These are phyloP conservation scores for Laticauda colubrina DNA, from an alignment of 2,113 vertebrate genomes.

Conservation along the genomic window DNA sequence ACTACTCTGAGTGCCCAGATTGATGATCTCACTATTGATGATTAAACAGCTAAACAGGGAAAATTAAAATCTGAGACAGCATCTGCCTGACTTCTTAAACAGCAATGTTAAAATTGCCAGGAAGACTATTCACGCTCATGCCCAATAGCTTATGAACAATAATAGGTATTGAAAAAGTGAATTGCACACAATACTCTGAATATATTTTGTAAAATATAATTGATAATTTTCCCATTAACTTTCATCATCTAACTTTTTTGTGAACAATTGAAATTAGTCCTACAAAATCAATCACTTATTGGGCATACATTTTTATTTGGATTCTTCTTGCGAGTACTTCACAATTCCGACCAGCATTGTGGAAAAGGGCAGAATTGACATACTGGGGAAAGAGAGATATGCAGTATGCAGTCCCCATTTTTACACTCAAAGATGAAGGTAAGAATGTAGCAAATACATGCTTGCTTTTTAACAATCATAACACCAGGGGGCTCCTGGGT, in stretches of 20 bases:
- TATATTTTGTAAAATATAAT: slow-evolving; percentile 4
- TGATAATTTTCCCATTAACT: slow-evolving; percentile 10
- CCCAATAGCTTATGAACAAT: background rate
- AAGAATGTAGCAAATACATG: background rate
- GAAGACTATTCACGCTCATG: background rate
- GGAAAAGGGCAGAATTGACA: background rate
- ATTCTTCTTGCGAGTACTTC: background rate
- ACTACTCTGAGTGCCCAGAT: background rate
- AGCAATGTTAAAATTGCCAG: background rate
- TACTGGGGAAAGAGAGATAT: too few relatives aligned
- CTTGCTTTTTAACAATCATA: background rate
- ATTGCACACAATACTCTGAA: background rate
- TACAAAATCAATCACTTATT: slow-evolving; percentile 2
- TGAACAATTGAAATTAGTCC: slow-evolving; percentile 6
- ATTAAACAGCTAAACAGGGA: background rate
- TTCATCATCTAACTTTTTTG: background rate
- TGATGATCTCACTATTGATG: background rate
- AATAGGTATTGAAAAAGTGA: background rate
- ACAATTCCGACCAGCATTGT: background rate
- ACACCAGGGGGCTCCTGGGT: background rate
- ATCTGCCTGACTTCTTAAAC: background rate
- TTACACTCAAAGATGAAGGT: background rate
- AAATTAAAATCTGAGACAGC: background rate
- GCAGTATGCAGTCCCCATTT: background rate
- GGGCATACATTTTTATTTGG: background rate